Evolutionary conservation across 2,888 invertebrate species (phyloP), one percentile per base, ranked within the genome.

Genomic region (Rhagium mordax): DNA sequence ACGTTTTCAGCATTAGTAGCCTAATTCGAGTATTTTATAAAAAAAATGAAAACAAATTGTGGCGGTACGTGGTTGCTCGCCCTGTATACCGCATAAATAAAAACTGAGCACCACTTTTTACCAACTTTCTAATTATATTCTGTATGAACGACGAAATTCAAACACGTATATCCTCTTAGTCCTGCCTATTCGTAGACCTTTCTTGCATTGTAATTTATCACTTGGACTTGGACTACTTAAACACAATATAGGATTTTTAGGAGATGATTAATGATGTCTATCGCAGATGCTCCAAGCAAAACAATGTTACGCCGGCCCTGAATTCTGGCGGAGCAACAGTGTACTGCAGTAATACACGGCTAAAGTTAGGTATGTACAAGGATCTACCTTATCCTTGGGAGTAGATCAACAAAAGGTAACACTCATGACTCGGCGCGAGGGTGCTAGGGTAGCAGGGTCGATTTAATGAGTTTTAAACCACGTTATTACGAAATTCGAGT

Each of bases 381-480:
- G 61, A 47, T 20, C 47, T 24, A 27, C 59, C 59, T 29, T 24
- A 20, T 27, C 24, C 59, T 24, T 49, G 27, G 21, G 18, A 64
- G 64, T 53, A 53, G 51, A 65, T 65, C 51, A 53, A 65, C 65
- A 53, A 53, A 65, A 65, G 65, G 65, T 53, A 49, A 65, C 48
- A 20, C 18, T 49, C 29, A 16, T 59, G 59, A 59, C 59, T 59
- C 51, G 13, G 62, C 16, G 48, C 15, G 48, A 48, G 21, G 15
- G 21, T 4, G 20, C 21, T 8, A 33, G 65, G 49, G 24, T 18
- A 10, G 18, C 16, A 53, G 65, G 65, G 65, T 65, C 29, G 33
- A 65, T 65, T 49, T 65, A 65, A 65, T 65, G 53, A 53, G 65
- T 65, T 65, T 65, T 65, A 53, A 65, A 53, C 64, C 53, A 18